Conservation (phyloP, 2,113 vertebrate species). For the Acanthisitta chloris region DNA sequence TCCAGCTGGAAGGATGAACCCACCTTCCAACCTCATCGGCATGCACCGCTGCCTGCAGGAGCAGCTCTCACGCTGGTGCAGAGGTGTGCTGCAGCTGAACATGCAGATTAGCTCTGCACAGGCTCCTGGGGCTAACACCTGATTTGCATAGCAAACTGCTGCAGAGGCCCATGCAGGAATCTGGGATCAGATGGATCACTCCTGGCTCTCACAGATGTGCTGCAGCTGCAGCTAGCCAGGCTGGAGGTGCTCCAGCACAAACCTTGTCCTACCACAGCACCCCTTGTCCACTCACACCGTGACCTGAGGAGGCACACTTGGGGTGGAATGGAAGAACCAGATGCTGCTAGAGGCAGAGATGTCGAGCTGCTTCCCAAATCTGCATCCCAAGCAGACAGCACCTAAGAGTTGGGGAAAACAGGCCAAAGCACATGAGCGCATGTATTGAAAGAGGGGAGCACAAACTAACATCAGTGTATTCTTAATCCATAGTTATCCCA, state of each 20-base stretch:
- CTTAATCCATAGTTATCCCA: constrained; percentile 39
- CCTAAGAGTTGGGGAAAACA: not conserved
- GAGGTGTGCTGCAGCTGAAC: not conserved
- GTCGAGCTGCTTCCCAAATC: not conserved
- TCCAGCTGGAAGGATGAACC: not conserved
- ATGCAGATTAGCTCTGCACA: not conserved
- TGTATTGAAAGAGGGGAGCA: not conserved
- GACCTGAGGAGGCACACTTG: not conserved
- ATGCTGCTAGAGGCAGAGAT: too few relatives aligned
- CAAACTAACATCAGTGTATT: not conserved
- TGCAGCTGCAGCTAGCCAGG: not conserved
- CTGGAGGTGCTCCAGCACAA: not conserved
- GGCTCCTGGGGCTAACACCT: not conserved
- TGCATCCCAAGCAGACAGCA: not conserved
- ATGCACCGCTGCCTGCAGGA: not conserved
- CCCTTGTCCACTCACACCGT: not conserved
- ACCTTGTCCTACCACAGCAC: not conserved
- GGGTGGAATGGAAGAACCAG: not conserved
- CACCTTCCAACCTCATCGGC: not conserved
- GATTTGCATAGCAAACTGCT: not conserved
- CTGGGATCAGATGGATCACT: not conserved
- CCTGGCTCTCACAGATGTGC: not conserved
- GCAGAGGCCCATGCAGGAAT: not conserved
- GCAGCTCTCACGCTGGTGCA: not conserved
- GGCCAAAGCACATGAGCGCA: not conserved